phyloP scores from a whole-genome alignment of 2,113 vertebrate genomes.

The Cathartes aura region DNA sequence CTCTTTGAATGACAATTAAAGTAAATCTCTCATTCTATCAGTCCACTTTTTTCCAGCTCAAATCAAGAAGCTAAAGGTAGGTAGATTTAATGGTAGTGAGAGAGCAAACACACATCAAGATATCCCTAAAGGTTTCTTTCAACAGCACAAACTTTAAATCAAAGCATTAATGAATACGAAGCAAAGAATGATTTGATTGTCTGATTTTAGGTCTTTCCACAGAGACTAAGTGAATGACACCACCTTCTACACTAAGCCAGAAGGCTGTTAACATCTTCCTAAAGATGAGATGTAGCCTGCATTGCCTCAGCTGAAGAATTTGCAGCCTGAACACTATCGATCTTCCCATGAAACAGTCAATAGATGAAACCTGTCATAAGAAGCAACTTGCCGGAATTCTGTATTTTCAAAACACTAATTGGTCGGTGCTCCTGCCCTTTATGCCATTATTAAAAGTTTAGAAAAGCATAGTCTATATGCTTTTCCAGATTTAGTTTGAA shows the following conservation, averaged over 20 bases:
- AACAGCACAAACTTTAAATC: neutral
- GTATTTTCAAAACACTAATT: constrained; percentile 14
- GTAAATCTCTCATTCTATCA: neutral
- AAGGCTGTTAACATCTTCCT: neutral
- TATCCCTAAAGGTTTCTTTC: neutral
- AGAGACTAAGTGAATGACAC: neutral
- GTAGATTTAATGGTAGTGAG: neutral
- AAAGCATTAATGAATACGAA: neutral
- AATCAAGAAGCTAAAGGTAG: neutral
- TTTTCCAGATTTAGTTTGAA: neutral
- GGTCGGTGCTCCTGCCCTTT: neutral
- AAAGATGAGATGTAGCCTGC: neutral
- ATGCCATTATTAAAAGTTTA: neutral
- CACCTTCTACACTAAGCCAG: neutral
- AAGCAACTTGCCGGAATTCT: neutral
- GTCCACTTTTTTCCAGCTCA: neutral
- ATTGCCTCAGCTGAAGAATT: neutral
- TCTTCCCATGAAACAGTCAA: constrained; percentile 23
- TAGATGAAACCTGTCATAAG: neutral
- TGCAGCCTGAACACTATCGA: constrained; percentile 37
- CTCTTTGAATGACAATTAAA: neutral
- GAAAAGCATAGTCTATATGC: neutral
- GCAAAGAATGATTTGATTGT: neutral
- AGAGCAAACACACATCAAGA: neutral
- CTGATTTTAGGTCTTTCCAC: constrained; percentile 11